These are phyloP conservation scores for Enteromius thamalakanensis DNA, from an alignment of 2,797 vertebrate genomes.

Conservation along the genomic window DNA sequence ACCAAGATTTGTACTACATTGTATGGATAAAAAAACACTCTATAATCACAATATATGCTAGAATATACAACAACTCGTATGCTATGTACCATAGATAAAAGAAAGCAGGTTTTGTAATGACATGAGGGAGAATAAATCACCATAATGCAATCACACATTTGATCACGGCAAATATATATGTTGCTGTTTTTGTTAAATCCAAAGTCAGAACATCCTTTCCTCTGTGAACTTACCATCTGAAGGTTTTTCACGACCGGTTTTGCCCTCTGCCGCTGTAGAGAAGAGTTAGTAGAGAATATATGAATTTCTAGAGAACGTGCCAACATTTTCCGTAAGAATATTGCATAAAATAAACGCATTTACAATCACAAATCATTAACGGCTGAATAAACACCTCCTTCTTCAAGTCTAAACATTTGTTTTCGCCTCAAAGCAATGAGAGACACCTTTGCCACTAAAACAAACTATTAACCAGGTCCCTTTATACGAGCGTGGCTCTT, in stretches of 20 bases:
- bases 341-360: constrained; percentile 26
- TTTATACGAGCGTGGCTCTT: neutral
- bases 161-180: neutral
- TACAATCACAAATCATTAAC: constrained; percentile 35
- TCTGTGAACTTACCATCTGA: constrained; percentile 62
- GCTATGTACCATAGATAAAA: neutral
- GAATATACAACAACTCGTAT: neutral
- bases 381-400: constrained; percentile 37
- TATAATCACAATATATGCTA: neutral
- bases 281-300: constrained; percentile 28
- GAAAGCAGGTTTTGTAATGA: neutral
- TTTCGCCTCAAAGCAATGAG: constrained; percentile 29
- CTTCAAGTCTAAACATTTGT: constrained; percentile 19
- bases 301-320: neutral
- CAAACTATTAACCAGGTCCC: constrained; percentile 23
- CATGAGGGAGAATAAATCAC: neutral
- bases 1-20: neutral
- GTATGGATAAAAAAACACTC: neutral
- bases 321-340: neutral
- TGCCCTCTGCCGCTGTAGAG: constrained; percentile 92
- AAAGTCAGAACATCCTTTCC: neutral
- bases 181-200: neutral
- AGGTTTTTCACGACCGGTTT: constrained; percentile 78
- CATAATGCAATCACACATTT: neutral
- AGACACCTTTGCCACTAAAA: constrained; percentile 39